phyloP scores from a whole-genome alignment of 1,140 invertebrate species.

The Psilanteris sp. region DNA sequence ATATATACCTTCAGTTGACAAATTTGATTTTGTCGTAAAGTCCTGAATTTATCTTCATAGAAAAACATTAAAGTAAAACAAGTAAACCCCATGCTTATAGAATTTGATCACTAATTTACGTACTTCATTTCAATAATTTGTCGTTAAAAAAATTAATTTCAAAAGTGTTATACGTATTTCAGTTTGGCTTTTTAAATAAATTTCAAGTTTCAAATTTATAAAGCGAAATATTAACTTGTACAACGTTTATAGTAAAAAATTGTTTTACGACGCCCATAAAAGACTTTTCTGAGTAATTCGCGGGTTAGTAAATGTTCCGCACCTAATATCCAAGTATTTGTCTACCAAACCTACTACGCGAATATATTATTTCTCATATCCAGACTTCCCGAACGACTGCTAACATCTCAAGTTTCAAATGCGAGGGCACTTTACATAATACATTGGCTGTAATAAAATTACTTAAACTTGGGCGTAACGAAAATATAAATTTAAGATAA shows the following conservation, averaged over 20 bases:
- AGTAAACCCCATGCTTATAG: no score
- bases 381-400: conserved; percentile 24
- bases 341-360: conserved; percentile 24
- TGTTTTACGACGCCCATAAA: conserved; percentile 37
- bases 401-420: conserved; percentile 47
- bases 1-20: no score
- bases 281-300: conserved; percentile 39
- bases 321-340: conserved; percentile 48
- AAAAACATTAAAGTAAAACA: no score
- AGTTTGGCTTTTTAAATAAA: no score
- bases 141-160: no score
- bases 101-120: no score
- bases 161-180: no score
- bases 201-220: no score
- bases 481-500: conserved; percentile 43
- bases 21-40: no score
- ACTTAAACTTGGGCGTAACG: conserved; percentile 43
- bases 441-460: conserved; percentile 54
- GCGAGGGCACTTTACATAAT: conserved; percentile 42
- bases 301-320: conserved; percentile 32
- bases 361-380: conserved; percentile 45
- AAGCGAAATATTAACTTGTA: conserved; percentile 21
- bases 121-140: no score
- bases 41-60: no score
- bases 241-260: conserved; percentile 41